Conservation (phyloP, 2,888 invertebrate genomes). For the Mesodorylaimus sp. region DNA sequence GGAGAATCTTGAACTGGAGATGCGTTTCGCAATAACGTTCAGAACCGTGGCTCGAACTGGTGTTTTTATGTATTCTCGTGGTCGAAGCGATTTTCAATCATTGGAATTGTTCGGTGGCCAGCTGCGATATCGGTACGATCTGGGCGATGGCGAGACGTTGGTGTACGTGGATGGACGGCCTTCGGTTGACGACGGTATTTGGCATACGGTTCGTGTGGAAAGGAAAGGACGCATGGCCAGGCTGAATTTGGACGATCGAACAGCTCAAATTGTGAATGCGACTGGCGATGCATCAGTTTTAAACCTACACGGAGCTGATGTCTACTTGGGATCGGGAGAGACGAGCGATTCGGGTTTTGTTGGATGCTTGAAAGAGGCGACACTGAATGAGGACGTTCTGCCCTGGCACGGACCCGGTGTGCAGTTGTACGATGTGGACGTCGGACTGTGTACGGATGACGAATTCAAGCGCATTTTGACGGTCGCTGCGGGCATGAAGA, state of each 20-base stretch:
- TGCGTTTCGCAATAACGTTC: constrained; percentile 42
- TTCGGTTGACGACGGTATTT: constrained; percentile 56
- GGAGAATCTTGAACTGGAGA: constrained; percentile 54
- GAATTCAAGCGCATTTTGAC: no score
- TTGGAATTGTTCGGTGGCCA: constrained; percentile 67
- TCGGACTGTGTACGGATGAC: no score
- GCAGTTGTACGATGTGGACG: constrained; percentile 1
- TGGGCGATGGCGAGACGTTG: constrained; percentile 71
- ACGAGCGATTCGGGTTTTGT: constrained; percentile 46
- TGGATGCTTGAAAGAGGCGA: constrained; percentile 74
- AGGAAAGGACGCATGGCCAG: constrained; percentile 42
- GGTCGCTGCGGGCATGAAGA: background rate
- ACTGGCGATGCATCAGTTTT: constrained; percentile 61
- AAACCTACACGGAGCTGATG: constrained; percentile 60
- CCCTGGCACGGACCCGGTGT: constrained; percentile 37
- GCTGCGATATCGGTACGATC: constrained; percentile 71
- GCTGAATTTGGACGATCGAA: constrained; percentile 30
- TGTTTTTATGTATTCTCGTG: constrained; percentile 62
- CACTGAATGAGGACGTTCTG: constrained; percentile 52
- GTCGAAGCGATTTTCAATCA: constrained; percentile 68
- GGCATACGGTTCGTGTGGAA: constrained; percentile 60
- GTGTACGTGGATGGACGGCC: constrained; percentile 55
- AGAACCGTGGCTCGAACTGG: constrained; percentile 65
- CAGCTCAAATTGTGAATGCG: constrained; percentile 35
- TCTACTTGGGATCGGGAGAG: constrained; percentile 67